Base-by-base conservation (phyloP, 2,888 invertebrate genomes). In the Caenorhabditis sp. region DNA sequence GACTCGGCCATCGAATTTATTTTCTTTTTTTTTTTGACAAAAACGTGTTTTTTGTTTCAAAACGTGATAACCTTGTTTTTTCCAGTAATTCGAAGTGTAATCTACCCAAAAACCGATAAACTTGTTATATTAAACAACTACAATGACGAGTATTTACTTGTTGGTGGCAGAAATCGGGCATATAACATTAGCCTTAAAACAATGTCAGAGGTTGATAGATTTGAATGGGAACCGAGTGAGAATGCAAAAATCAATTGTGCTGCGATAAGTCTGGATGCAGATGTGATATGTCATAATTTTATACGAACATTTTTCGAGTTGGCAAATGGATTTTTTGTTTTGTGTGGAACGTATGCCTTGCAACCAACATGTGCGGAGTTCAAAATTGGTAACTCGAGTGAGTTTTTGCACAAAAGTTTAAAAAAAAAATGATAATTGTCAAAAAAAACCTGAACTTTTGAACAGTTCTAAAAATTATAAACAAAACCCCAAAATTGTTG, bases 281-380 rank as follows among this genome's bases (percentile, higher is more conserved):
- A 61, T 0, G 14, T 58, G 1, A 43, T 58, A 4, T 79, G 79
- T 61, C 72, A 79, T 36, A 79, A 79, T 62, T 79, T 65, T 60
- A 75, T 79, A 51, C 69, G 79, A 51, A 72, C 77, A n/a, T 79
- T 66, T 61, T 79, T 72, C 58, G 75, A 77, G 43, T 24, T 76
- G 49, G 51, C 70, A 12, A 65, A 58, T 36, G 27, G 55, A 27
- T 66, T 60, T 12, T 75, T 79, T 24, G 62, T 77, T 26, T 57
- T 79, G 10, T 79, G 79, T 43, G 79, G 79, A 55, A 79, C 79
- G 1, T 75, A 79, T 62, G 79, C 69, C 50, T 67, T 72, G 19
- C 69, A 76, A 26, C 77, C 79, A 14, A 75, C 63, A 6, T 79
- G 79, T 53, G 74, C 70, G 5, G 69, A 70, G 19, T 77, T 77